Evolutionary conservation across 2,797 vertebrate species (phyloP), one percentile per base, ranked within the genome.

Genomic region (Cyprinella venusta): DNA sequence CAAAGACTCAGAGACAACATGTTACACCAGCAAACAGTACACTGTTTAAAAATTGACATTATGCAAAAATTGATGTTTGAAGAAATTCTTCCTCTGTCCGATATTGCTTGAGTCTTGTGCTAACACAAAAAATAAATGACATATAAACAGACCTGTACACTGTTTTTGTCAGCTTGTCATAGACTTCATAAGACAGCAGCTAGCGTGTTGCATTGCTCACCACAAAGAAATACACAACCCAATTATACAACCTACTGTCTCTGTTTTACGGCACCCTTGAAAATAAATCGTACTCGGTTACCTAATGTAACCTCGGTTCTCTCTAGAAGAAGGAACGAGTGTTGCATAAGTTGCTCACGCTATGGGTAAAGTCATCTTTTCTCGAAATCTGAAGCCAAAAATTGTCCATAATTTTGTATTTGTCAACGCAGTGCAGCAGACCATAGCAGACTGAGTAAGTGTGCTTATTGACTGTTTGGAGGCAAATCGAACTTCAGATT

Each of bases 121-220:
- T 64, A 40, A 74, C 63, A 13, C 18, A 3, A 36, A 7, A 7
- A 52, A 68, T 40, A 65, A 56, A 74, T 63, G 21, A 67, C 70
- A 42, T 36, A 26, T n/a, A 59, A 76, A 82, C n/a, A 65, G 16
- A 67, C 33, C 64, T 59, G 48, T 52, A 77, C 18, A 26, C 19
- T 63, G 9, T 59, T 76, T 59, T 68, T 76, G 72, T 42, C 72
- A 75, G 42, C 30, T 82, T 82, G 61, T 76, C 63, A 68, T 16
- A 76, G 36, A 76, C 33, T 56, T 42, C 9, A 54, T 8, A 67
- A 54, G 15, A 24, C 18, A 16, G n/a, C 48, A 21, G 45, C 72
- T 15, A 18, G 30, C 2, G 0, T 19, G 72, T n/a, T 1, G 40
- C 50, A 67, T 65, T 65, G 30, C 61, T 40, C 42, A 63, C 8